Evolutionary conservation across 1,140 invertebrate genomes (phyloP).

Genomic region (Stegodyphus dumicola): DNA sequence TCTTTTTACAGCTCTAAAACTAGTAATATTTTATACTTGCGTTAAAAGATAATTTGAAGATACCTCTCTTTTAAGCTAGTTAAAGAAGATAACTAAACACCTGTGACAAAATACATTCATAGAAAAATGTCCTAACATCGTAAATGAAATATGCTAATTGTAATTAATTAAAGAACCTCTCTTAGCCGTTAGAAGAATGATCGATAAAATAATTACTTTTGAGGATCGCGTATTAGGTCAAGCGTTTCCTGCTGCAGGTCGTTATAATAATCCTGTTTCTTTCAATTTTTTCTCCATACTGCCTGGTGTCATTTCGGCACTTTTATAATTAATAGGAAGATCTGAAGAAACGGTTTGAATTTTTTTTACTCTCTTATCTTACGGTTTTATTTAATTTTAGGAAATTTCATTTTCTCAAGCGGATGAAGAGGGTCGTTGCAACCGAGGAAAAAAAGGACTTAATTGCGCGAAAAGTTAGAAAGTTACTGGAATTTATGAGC

Average conservation of each 20-base stretch:
- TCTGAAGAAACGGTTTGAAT: constrained; percentile 9
- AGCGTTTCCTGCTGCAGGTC: constrained; percentile 8
- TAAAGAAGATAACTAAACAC: no score
- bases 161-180: constrained; percentile 40
- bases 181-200: not conserved
- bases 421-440: not conserved
- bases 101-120: no score
- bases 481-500: constrained; percentile 14
- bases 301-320: constrained; percentile 18
- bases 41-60: no score
- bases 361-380: not conserved
- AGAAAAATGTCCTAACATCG: constrained; percentile 5
- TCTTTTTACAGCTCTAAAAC: no score
- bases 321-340: constrained; percentile 44
- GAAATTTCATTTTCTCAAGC: constrained; percentile 22
- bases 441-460: not conserved
- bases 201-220: constrained; percentile 49
- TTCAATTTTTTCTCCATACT: constrained; percentile 12
- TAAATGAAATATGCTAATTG: constrained; percentile 49
- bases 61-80: no score
- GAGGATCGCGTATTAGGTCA: constrained; percentile 7
- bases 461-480: constrained; percentile 32
- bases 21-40: no score
- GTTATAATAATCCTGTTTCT: constrained; percentile 22
- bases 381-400: constrained; percentile 43